phyloP scores from a whole-genome alignment of 2,113 vertebrate species.

The Spermophilus dauricus region DNA sequence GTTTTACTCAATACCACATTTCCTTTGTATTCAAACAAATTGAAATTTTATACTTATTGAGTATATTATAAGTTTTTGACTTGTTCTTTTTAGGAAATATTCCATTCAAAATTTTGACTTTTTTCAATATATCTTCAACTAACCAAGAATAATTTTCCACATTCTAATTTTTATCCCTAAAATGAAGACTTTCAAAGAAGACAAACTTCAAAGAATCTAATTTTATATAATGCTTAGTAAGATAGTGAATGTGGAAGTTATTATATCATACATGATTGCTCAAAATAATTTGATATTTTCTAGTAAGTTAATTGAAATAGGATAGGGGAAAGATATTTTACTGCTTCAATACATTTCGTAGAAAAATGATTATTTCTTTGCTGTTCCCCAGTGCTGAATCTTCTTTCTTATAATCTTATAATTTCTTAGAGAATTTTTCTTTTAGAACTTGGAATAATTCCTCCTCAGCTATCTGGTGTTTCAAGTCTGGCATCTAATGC shows the following conservation, averaged over 20 bases:
- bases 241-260: not conserved
- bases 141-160: constrained; percentile 25
- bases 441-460: constrained; percentile 3
- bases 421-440: not conserved
- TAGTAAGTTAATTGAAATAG: not conserved
- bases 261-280: not conserved
- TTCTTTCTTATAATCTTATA: not conserved
- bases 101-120: constrained; percentile 12
- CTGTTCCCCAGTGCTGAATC: not conserved
- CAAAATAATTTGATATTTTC: not conserved
- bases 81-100: not conserved
- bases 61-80: not conserved
- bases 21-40: constrained; percentile 16
- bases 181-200: constrained; percentile 27
- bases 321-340: not conserved
- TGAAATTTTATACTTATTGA: not conserved
- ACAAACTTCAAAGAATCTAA: not conserved
- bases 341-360: constrained; percentile 2
- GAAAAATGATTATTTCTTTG: not conserved
- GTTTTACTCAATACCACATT: not conserved
- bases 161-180: constrained; percentile 9
- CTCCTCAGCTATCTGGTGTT: not conserved
- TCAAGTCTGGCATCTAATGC: not conserved
- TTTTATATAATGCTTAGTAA: constrained; percentile 8
- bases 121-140: not conserved